A percentile compares a stretch with the other conserved stretches of the same genome.
phyloP scores from a whole-genome alignment of 2,797 vertebrate genomes.

The Synaphobranchus kaupii region DNA sequence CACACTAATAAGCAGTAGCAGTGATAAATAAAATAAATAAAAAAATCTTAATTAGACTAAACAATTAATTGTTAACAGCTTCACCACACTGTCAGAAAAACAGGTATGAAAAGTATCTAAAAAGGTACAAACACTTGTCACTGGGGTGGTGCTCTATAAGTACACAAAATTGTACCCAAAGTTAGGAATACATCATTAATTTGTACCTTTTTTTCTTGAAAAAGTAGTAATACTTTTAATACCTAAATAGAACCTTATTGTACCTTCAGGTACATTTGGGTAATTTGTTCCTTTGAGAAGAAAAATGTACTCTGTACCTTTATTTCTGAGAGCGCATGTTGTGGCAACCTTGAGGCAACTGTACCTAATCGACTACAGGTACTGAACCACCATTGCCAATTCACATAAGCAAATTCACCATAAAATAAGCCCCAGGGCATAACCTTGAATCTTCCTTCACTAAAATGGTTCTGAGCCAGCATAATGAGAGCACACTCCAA shows the following conservation, averaged over 20 bases:
- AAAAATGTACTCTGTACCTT: no score
- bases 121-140: no score
- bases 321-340: no score
- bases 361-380: not conserved
- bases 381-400: not conserved
- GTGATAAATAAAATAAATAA: not conserved
- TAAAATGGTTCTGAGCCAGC: not conserved
- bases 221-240: no score
- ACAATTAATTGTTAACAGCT: not conserved
- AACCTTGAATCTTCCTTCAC: not conserved
- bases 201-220: no score
- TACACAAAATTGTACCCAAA: no score
- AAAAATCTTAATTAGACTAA: not conserved
- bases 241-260: no score
- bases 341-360: not conserved
- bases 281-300: no score
- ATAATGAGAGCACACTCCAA: not conserved
- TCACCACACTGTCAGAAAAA: not conserved
- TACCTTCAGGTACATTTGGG: no score
- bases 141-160: no score
- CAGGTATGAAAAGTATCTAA: no score
- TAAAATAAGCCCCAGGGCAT: not conserved
- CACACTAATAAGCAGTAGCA: not conserved
- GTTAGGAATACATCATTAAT: no score
- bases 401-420: not conserved